These are phyloP conservation scores for Dolichoris vasculosae DNA, from an alignment of 1,140 invertebrate species.

Conservation along the genomic window DNA sequence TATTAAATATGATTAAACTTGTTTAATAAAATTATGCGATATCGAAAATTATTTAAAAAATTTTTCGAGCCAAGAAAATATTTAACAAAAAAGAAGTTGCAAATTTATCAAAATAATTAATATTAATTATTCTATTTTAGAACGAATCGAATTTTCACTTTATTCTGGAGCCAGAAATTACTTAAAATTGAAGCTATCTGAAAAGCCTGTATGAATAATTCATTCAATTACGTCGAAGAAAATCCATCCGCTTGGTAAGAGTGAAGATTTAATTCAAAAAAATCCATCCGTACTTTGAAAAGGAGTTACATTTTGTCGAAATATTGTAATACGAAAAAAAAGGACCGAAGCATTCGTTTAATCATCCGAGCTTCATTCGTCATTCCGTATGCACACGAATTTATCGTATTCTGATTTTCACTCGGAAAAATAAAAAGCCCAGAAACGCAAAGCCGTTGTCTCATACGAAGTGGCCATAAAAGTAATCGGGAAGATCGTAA, in stretches of 20 bases:
- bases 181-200: not conserved
- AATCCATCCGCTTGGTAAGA: not conserved
- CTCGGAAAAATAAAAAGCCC: not conserved
- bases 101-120: not conserved
- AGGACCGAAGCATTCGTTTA: not conserved
- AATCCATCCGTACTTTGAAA: not conserved
- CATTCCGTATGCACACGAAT: not conserved
- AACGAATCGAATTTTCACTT: not conserved
- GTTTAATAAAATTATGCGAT: no score
- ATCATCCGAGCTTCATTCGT: not conserved
- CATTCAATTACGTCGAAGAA: constrained; percentile 25
- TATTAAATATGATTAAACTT: no score
- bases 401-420: not conserved
- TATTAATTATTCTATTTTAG: not conserved
- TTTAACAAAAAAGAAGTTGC: not conserved
- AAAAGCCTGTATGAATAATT: constrained; percentile 29
- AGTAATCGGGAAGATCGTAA: constrained; percentile 23
- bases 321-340: not conserved
- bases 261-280: not conserved
- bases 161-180: not conserved
- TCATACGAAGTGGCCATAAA: not conserved
- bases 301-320: not conserved
- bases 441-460: no score
- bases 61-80: no score
- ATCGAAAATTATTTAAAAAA: no score